These are phyloP conservation scores for Trichogramma dendrolimi DNA, from an alignment of 2,888 invertebrate species.

Conservation along the genomic window DNA sequence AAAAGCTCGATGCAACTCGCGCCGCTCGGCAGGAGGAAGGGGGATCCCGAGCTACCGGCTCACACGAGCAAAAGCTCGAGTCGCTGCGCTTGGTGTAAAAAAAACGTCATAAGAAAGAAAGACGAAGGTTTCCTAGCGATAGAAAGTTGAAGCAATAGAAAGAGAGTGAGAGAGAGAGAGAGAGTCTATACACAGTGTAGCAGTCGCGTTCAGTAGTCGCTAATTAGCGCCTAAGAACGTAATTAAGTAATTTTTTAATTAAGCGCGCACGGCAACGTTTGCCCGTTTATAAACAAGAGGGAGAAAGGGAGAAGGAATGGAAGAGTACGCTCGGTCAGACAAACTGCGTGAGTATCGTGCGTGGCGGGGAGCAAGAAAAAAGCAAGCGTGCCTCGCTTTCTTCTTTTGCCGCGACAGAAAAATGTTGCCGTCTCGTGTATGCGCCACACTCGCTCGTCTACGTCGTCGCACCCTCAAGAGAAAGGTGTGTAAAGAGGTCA, in stretches of 20 bases:
- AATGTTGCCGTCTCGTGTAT: background rate
- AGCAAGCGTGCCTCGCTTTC: constrained; percentile 11
- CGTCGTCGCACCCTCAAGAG: background rate
- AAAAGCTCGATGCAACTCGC: too few relatives aligned
- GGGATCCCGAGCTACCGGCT: too few relatives aligned
- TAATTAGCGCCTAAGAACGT: constrained; percentile 65
- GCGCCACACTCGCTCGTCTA: too few relatives aligned
- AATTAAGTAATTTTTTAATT: constrained; percentile 66
- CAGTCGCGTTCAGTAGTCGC: constrained; percentile 44
- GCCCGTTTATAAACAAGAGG: too few relatives aligned
- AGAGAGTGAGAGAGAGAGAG: constrained; percentile 23
- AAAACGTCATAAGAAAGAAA: constrained; percentile 28
- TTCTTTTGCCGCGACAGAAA: background rate
- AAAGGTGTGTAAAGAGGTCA: constrained; percentile 12
- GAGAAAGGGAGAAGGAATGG: constrained; percentile 23
- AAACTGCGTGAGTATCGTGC: constrained; percentile 27
- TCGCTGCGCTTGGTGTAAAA: constrained; percentile 29
- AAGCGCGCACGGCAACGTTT: constrained; percentile 48
- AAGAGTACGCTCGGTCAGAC: constrained; percentile 30
- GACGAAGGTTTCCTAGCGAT: constrained; percentile 28
- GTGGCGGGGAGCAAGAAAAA: constrained; percentile 4
- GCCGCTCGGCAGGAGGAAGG: too few relatives aligned
- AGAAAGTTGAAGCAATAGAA: constrained; percentile 28
- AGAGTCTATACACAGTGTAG: constrained; percentile 25
- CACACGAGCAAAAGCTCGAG: constrained; percentile 17